phyloP scores from a whole-genome alignment of 2,797 vertebrate genomes.

The Myotis myotis region DNA sequence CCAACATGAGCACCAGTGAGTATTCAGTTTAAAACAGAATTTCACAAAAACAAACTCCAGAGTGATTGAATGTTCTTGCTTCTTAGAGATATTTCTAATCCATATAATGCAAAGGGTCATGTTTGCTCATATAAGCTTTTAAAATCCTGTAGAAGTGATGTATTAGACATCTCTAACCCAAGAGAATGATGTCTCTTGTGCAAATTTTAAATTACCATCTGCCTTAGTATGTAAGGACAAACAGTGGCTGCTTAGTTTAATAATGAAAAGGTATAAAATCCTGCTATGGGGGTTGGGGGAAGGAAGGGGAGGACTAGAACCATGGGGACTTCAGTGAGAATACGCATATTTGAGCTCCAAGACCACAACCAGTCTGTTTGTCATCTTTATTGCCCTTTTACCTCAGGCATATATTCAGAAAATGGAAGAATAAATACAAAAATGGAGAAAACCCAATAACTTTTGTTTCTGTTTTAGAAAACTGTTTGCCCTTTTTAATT shows the following conservation, averaged over 20 bases:
- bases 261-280: background rate
- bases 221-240: background rate
- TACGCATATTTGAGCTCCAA: background rate
- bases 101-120: background rate
- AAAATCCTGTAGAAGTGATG: background rate
- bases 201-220: constrained; percentile 28
- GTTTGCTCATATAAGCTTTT: background rate
- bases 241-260: background rate
- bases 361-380: background rate
- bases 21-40: background rate
- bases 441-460: background rate
- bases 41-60: background rate
- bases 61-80: background rate
- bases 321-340: background rate
- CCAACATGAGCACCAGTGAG: background rate
- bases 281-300: rapidly evolving
- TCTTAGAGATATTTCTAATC: constrained; percentile 6
- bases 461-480: constrained; percentile 19
- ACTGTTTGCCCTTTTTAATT: constrained; percentile 1
- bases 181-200: background rate
- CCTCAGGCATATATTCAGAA: background rate
- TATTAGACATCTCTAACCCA: constrained; percentile 35
- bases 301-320: background rate
- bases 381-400: background rate
- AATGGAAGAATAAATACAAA: background rate